Percentiles rank a stretch among this genome's conserved stretches.
These are phyloP conservation scores for Scomber scombrus DNA, from an alignment of 2,113 vertebrate species.

Conservation along the genomic window DNA sequence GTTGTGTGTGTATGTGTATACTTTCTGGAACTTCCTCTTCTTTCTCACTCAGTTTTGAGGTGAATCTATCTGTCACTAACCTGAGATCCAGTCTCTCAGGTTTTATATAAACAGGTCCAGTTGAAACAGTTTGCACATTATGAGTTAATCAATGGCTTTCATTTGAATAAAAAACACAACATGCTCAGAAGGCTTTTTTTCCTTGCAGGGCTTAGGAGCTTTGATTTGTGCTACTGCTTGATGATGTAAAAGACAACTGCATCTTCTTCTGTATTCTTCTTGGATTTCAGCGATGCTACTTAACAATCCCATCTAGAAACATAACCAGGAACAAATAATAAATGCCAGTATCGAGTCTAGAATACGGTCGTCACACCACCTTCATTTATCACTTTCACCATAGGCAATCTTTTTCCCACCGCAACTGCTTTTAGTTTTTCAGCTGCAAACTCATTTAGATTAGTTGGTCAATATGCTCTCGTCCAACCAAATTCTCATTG, in stretches of 20 bases:
- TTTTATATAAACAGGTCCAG: neutral
- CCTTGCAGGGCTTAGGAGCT: neutral
- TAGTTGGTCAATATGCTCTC: too few relatives aligned
- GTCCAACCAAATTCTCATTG: too few relatives aligned
- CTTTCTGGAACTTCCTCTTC: constrained; percentile 22
- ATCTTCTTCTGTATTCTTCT: neutral
- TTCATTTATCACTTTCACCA: neutral
- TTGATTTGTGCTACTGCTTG: neutral
- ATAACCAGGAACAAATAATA: neutral
- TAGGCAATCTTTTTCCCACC: neutral
- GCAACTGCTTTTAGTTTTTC: neutral
- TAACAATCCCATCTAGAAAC: neutral
- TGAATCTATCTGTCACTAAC: neutral
- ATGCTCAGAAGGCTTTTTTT: neutral
- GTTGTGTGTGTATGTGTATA: constrained; percentile 14
- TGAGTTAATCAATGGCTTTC: neutral
- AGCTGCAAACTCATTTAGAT: neutral
- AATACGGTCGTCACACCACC: neutral
- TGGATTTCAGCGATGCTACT: neutral
- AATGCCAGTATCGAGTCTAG: neutral
- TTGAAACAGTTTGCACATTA: neutral
- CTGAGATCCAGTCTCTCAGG: neutral
- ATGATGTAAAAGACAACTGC: neutral
- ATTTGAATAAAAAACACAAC: neutral
- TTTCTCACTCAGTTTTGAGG: constrained; percentile 6